phyloP scores from a whole-genome alignment of 92 coral and sea anemone genomes.

The Phymanthus crucifer region DNA sequence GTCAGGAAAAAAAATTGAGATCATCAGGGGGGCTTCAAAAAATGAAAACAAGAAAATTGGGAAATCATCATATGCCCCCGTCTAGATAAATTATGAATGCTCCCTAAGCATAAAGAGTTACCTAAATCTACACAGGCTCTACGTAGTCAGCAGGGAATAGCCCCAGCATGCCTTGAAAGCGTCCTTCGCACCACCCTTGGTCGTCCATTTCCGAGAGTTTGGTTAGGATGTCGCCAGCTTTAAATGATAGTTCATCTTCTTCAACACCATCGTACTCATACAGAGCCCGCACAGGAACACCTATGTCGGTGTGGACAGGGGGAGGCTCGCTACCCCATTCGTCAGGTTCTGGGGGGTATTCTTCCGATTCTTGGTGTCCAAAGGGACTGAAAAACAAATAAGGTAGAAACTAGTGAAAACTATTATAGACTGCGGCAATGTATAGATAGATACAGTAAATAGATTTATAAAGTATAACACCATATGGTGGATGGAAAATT shows the following conservation, averaged over 20 bases:
- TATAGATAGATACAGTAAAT: too few relatives aligned
- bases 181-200: constrained; percentile 98
- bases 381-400: constrained; percentile 22
- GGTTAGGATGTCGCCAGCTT: constrained; percentile 85
- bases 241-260: constrained; percentile 82
- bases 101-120: background rate
- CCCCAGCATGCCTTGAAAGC: constrained; percentile 78
- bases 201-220: constrained; percentile 90
- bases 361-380: constrained; percentile 25
- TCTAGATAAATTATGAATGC: too few relatives aligned
- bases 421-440: too few relatives aligned
- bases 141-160: constrained; percentile 95
- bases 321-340: constrained; percentile 71
- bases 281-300: constrained; percentile 89
- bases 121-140: constrained; percentile 50
- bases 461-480: too few relatives aligned
- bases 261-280: constrained; percentile 86
- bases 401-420: too few relatives aligned
- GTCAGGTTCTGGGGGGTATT: constrained; percentile 14
- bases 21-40: too few relatives aligned
- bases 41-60: too few relatives aligned
- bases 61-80: too few relatives aligned
- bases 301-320: constrained; percentile 62
- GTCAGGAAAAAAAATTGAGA: too few relatives aligned
- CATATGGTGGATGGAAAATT: too few relatives aligned